Conservation (phyloP, 2,113 vertebrate species). For the Isichthys henryi region DNA sequence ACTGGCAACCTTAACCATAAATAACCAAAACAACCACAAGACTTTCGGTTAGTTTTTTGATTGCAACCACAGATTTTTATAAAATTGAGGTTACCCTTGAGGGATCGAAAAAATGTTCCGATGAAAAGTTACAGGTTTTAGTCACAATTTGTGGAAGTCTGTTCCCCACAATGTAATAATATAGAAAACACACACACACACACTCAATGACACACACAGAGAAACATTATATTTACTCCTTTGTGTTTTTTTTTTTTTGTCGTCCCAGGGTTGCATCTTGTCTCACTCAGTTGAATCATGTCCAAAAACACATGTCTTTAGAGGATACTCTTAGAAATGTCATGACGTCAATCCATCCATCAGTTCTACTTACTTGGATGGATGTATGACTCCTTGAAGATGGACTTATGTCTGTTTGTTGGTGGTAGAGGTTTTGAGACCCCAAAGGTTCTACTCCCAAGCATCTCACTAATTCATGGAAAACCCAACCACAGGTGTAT, state of each 20-base stretch:
- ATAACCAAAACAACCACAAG: background rate
- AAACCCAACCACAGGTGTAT: background rate
- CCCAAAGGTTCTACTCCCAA: background rate
- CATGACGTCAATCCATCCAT: background rate
- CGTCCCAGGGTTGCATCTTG: background rate
- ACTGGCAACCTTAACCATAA: background rate
- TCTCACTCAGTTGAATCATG: background rate
- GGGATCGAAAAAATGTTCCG: background rate
- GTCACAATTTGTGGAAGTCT: background rate
- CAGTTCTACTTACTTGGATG: background rate
- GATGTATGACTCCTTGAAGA: background rate
- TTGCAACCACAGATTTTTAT: background rate
- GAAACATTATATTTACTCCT: background rate
- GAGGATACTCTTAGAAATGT: background rate
- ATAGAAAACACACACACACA: background rate
- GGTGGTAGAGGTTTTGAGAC: background rate
- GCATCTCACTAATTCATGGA: background rate
- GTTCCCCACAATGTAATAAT: too few species aligned
- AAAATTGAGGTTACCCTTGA: background rate
- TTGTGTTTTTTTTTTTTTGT: background rate
- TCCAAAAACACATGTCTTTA: slow-evolving; percentile 4
- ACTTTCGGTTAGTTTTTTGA: background rate
- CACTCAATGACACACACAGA: background rate
- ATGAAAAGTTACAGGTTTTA: background rate
- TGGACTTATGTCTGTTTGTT: background rate